Evolutionary conservation across 2,113 vertebrate genomes (phyloP).

Genomic region (Festucalex cinctus): DNA sequence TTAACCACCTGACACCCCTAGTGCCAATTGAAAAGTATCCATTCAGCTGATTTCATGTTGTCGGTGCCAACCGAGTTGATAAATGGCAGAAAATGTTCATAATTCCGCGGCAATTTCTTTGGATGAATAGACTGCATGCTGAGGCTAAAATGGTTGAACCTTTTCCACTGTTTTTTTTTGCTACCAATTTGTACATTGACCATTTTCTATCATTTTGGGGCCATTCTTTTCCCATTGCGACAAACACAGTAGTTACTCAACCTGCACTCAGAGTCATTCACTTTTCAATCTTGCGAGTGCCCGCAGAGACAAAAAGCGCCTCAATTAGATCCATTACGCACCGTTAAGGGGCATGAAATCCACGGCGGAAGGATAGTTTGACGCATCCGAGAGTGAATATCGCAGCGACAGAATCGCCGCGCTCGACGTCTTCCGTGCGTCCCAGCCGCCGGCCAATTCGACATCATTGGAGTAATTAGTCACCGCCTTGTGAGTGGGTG

Average conservation of each 20-base stretch:
- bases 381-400: not conserved
- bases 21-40: too few relatives aligned
- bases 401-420: not conserved
- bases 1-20: too few relatives aligned
- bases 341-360: not conserved
- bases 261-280: not conserved
- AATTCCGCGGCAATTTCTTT: too few relatives aligned
- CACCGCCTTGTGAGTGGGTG: not conserved
- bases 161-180: not conserved
- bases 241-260: not conserved
- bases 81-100: too few relatives aligned
- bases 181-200: not conserved
- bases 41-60: too few relatives aligned
- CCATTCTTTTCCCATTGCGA: not conserved
- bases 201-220: not conserved
- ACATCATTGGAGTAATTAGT: not conserved
- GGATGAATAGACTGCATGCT: not conserved
- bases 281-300: not conserved
- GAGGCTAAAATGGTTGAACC: not conserved
- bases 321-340: not conserved
- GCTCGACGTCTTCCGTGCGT: not conserved
- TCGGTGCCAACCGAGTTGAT: too few relatives aligned
- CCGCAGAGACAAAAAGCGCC: not conserved
- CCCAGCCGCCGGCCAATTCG: not conserved
- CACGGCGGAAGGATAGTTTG: not conserved